Percentiles rank a stretch among this genome's conserved stretches.
These are phyloP conservation scores for Panthera tigris DNA, from an alignment of 2,113 vertebrate genomes.

Conservation along the genomic window DNA sequence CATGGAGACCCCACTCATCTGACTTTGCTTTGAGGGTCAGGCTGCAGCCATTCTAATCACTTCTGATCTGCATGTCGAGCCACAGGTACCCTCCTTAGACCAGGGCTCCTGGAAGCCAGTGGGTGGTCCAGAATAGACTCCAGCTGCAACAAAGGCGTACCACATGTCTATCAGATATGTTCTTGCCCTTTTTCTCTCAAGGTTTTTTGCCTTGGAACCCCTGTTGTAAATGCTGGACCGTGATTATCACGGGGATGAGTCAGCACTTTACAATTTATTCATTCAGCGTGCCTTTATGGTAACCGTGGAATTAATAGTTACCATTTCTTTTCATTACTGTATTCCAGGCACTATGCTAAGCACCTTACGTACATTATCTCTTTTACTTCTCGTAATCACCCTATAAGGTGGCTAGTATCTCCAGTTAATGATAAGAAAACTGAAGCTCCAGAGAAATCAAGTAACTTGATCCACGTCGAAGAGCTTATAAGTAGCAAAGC, in stretches of 20 bases:
- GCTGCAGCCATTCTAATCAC: not conserved
- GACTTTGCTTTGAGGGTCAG: not conserved
- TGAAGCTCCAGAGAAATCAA: not conserved
- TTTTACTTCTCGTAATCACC: not conserved
- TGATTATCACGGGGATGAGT: not conserved
- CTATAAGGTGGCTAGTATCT: not conserved
- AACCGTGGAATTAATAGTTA: not conserved
- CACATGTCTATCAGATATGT: not conserved
- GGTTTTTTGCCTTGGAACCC: not conserved
- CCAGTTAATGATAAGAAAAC: not conserved
- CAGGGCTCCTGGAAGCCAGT: not conserved
- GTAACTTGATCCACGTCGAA: not conserved
- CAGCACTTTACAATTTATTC: not conserved
- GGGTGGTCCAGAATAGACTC: not conserved
- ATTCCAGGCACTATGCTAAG: not conserved
- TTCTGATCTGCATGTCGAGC: conserved; percentile 44
- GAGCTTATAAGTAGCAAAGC: not conserved
- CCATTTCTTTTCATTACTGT: not conserved
- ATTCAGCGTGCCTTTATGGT: not conserved
- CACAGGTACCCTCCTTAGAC: conserved; percentile 18
- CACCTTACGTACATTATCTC: not conserved
- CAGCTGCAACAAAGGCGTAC: not conserved
- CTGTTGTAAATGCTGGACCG: not conserved
- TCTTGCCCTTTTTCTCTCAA: not conserved
- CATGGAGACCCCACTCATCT: accelerated